These are phyloP conservation scores for Procambarus virginalis DNA, from an alignment of 1,140 invertebrate species.

Conservation along the genomic window DNA sequence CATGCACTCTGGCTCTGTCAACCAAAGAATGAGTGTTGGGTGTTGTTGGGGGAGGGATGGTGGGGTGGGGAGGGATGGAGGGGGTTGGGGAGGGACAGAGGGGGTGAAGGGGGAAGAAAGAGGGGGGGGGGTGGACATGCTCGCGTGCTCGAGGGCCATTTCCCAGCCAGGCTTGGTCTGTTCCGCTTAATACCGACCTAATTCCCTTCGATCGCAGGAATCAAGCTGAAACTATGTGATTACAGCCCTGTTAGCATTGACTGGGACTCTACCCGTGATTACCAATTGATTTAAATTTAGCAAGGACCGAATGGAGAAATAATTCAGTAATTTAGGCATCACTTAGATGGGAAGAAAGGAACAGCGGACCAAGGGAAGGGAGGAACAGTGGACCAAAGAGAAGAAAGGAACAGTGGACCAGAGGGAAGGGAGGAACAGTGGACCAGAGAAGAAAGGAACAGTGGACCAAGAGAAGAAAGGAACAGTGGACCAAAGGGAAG, in stretches of 20 bases:
- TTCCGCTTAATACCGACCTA: background rate
- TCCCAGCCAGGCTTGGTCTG: background rate
- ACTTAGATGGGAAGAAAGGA: background rate
- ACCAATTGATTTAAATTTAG: background rate
- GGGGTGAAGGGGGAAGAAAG: background rate
- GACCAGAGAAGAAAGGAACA: too few relatives aligned
- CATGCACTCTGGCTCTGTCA: too few relatives aligned
- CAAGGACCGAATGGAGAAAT: background rate
- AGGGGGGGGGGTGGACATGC: background rate
- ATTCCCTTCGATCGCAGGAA: background rate
- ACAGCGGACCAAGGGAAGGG: too few relatives aligned
- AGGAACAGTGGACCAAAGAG: too few relatives aligned
- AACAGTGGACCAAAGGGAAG: too few relatives aligned
- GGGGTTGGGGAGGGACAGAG: too few relatives aligned
- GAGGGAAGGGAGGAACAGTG: too few relatives aligned
- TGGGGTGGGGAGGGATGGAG: background rate
- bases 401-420: too few relatives aligned
- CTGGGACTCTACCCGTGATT: background rate
- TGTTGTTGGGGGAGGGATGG: background rate
- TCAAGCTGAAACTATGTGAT: constrained; percentile 1
- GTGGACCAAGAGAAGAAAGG: too few relatives aligned
- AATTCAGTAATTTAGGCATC: background rate
- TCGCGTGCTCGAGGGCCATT: background rate
- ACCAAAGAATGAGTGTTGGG: too few relatives aligned
- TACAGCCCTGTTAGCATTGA: background rate